A percentile compares a stretch with the other conserved stretches of the same genome.
Evolutionary conservation across 2,797 vertebrate genomes (phyloP).

Genomic region (Dallia pectoralis): DNA sequence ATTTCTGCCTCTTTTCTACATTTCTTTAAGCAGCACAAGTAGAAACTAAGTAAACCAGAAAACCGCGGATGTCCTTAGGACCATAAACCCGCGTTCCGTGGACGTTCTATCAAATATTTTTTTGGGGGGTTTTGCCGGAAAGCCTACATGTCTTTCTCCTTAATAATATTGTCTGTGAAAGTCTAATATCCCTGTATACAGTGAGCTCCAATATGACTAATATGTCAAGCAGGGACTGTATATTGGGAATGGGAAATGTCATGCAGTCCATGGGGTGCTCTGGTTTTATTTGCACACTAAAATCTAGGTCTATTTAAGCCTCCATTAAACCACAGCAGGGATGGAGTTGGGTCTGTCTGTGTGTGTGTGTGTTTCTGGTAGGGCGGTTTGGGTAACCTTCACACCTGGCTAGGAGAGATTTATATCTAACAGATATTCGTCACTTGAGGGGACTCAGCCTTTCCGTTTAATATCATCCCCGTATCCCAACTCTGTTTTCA

Average conservation of each 20-base stretch:
- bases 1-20: constrained; percentile 7
- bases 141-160: constrained; percentile 27
- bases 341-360: constrained; percentile 35
- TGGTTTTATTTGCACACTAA: constrained; percentile 50
- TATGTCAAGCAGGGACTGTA: constrained; percentile 47
- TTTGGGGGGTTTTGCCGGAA: not conserved
- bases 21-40: constrained; percentile 1
- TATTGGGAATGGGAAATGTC: constrained; percentile 49
- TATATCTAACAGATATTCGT: constrained; percentile 52
- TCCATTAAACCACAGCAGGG: constrained; percentile 7
- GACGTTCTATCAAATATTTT: too few relatives aligned
- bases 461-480: constrained; percentile 52
- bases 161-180: constrained; percentile 38
- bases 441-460: constrained; percentile 29
- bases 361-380: constrained; percentile 24
- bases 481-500: constrained; percentile 19
- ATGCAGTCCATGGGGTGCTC: constrained; percentile 24
- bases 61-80: too few relatives aligned
- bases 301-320: constrained; percentile 48
- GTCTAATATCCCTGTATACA: constrained; percentile 44
- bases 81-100: too few relatives aligned
- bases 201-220: constrained; percentile 46
- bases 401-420: constrained; percentile 36
- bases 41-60: too few relatives aligned
- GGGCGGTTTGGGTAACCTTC: constrained; percentile 43